phyloP scores from a whole-genome alignment of 1,140 invertebrate genomes.

The Ips typographus region DNA sequence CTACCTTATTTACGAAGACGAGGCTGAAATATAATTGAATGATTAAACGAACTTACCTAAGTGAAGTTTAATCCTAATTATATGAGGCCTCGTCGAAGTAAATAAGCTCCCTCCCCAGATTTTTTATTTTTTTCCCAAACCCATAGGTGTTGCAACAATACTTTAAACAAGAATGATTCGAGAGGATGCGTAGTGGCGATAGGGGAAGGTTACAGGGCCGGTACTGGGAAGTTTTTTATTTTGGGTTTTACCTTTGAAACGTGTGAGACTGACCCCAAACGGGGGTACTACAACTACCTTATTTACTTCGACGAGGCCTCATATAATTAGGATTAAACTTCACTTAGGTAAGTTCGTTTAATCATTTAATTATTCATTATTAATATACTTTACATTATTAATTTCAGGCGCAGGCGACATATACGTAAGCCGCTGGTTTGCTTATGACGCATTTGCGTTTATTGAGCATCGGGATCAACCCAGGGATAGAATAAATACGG shows the following conservation, averaged over 20 bases:
- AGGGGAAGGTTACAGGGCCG: background rate
- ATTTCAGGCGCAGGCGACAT: too few species aligned
- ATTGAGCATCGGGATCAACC: too few species aligned
- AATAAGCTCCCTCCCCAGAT: background rate
- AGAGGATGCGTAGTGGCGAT: background rate
- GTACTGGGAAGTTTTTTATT: too few species aligned
- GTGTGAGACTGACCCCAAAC: background rate
- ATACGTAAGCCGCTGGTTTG: too few species aligned
- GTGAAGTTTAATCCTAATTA: conserved; percentile 22
- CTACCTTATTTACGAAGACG: conserved; percentile 3
- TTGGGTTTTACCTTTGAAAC: background rate
- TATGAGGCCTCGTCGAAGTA: conserved; percentile 12
- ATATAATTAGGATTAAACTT: too few species aligned
- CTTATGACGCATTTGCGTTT: too few species aligned
- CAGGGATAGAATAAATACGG: too few species aligned
- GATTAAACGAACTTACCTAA: conserved; percentile 23
- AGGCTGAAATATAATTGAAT: conserved; percentile 20
- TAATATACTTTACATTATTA: too few species aligned
- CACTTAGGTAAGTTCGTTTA: too few species aligned
- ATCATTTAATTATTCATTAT: too few species aligned
- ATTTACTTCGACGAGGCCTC: background rate
- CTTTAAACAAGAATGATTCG: background rate
- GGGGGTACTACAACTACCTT: background rate
- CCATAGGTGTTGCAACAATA: background rate
- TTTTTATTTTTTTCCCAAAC: background rate